Evolutionary conservation across 64 coral and sea anemone species (phyloP).

Genomic region (Orbicella faveolata): DNA sequence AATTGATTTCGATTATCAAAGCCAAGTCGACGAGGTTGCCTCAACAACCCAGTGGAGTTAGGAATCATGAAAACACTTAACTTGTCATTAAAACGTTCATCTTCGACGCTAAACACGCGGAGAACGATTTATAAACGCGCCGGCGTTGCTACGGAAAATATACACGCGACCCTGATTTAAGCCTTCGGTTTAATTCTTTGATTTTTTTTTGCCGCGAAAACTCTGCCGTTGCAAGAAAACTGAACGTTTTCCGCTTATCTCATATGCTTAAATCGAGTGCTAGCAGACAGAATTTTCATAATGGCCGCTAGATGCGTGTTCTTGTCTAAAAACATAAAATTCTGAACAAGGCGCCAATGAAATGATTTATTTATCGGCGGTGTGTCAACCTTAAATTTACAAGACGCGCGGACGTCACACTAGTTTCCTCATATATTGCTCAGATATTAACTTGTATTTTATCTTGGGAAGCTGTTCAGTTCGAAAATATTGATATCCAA

Average conservation of each 20-base stretch:
- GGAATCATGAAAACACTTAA: neutral
- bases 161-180: too few species aligned
- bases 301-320: neutral
- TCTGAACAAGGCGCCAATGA: neutral
- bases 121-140: too few species aligned
- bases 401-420: neutral
- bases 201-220: too few species aligned
- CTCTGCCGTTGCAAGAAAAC: too few species aligned
- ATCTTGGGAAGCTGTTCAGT: neutral
- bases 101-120: neutral
- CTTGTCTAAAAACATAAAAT: slow-evolving; percentile 7
- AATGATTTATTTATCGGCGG: slow-evolving; percentile 2
- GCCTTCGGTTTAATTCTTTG: too few species aligned
- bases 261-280: too few species aligned
- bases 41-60: slow-evolving; percentile 15
- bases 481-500: neutral
- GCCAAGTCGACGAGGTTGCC: slow-evolving; percentile 10
- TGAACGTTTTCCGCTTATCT: too few species aligned
- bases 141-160: too few species aligned
- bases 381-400: slow-evolving; percentile 1
- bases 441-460: slow-evolving; percentile 24
- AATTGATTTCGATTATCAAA: slow-evolving; percentile 5
- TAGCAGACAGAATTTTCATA: neutral
- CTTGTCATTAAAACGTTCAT: neutral
- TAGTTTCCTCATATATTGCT: neutral